Evolutionary conservation across 2,888 invertebrate genomes (phyloP), one percentile per base, ranked within the genome.

Genomic region (Anthophora plumipes): DNA sequence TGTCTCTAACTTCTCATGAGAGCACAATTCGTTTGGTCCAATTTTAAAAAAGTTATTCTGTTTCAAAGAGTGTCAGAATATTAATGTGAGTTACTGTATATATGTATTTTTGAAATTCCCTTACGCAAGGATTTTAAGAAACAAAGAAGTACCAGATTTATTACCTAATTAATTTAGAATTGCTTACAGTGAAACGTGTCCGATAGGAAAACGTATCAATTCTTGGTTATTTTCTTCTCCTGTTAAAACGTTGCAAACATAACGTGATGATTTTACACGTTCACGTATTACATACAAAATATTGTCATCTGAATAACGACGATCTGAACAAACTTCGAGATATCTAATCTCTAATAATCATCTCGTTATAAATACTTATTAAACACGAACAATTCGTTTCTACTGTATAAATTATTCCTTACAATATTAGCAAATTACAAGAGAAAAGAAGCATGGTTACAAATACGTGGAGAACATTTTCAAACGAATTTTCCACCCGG

Each of bases 141-240:
- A 48, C 11, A 22, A 46, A 20, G 20, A 63, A 6, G 46, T 17
- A 63, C 31, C 39, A 48, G 39, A 61, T 67, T 39, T 68, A 63
- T 75, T 77, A 68, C 55, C 76, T 77, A 75, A 48, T 63, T 50
- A 50, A 61, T 60, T 55, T 48, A 48, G 39, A 68, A 67, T 68
- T 57, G 68, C 25, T 48, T 77, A 77, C 17, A 77, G 46, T 48
- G 64, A 77, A 39, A 71, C 17, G 6, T 39, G 64, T 64, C 55
- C n/a, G 1, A 66, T 66, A 48, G 17, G 17, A 66, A 67, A 52
- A 59, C 7, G 12, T 63, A 60, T 41, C 7, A 14, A 48, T 60
- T 55, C 39, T 70, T 31, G 39, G n/a, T 20, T 63, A 75, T n/a
- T 64, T 63, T 75, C 37, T 55, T 63, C 55, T 39, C 22, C 14